Evolutionary conservation across 2,797 vertebrate genomes (phyloP).

Genomic region (Apogon talboti): DNA sequence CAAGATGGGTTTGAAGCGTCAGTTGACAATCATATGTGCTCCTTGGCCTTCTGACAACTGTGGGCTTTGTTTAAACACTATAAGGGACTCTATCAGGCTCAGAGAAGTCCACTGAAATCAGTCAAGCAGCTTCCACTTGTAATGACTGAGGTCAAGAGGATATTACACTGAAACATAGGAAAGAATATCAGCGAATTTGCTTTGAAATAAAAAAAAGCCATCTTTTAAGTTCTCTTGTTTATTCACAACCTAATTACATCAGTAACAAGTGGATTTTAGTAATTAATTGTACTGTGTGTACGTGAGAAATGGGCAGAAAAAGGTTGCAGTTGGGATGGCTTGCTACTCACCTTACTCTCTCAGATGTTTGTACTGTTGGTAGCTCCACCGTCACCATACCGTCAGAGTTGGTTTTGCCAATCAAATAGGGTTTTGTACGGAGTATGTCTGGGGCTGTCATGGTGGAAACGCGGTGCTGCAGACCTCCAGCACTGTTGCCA

Average conservation of each 20-base stretch:
- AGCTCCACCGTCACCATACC: constrained; percentile 97
- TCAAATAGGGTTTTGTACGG: constrained; percentile 93
- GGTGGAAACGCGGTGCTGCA: constrained; percentile 96
- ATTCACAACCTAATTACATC: constrained; percentile 35
- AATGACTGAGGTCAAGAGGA: constrained; percentile 64
- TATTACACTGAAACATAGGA: constrained; percentile 53
- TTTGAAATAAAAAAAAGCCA: constrained; percentile 52
- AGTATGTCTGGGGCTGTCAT: constrained; percentile 96
- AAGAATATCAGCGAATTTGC: constrained; percentile 55
- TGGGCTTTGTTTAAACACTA: constrained; percentile 63
- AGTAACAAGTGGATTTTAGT: constrained; percentile 14
- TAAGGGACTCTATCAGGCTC: constrained; percentile 65
- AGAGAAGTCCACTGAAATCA: constrained; percentile 55
- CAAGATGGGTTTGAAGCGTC: constrained; percentile 69
- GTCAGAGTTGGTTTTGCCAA: constrained; percentile 94
- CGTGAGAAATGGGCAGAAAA: background rate
- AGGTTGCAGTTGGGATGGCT: background rate
- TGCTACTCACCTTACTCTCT: constrained; percentile 89
- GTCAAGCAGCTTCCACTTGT: constrained; percentile 45
- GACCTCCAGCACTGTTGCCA: constrained; percentile 96
- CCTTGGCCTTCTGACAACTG: constrained; percentile 62
- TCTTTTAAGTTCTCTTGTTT: constrained; percentile 47
- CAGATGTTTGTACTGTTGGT: constrained; percentile 91
- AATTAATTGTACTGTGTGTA: background rate
- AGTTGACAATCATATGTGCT: constrained; percentile 59